Conservation (phyloP, 2,888 invertebrate species). For the Tetragonula carbonaria region DNA sequence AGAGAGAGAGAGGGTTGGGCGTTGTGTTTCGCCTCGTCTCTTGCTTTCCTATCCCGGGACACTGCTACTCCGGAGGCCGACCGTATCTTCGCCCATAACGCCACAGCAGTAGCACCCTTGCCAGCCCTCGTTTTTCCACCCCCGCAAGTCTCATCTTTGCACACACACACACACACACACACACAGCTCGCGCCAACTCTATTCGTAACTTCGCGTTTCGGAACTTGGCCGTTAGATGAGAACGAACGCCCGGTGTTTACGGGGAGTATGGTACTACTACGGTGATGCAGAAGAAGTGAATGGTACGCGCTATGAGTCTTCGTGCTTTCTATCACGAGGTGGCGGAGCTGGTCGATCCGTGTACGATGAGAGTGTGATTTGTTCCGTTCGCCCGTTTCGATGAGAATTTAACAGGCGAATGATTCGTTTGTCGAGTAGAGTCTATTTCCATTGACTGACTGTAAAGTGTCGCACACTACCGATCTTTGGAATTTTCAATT, state of each 20-base stretch:
- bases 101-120: slow-evolving; percentile 40
- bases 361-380: too few relatives aligned
- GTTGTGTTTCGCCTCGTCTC: neutral
- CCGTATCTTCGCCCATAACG: slow-evolving; percentile 68
- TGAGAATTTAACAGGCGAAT: too few relatives aligned
- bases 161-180: neutral
- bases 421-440: too few relatives aligned
- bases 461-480: too few relatives aligned
- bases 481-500: too few relatives aligned
- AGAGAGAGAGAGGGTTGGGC: too few relatives aligned
- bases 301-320: too few relatives aligned
- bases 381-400: too few relatives aligned
- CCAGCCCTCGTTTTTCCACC: slow-evolving; percentile 33
- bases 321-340: too few relatives aligned
- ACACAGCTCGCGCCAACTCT: slow-evolving; percentile 62
- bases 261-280: neutral
- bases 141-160: slow-evolving; percentile 52
- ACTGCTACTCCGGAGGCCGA: slow-evolving; percentile 32
- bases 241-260: slow-evolving; percentile 73
- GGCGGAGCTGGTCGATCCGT: too few relatives aligned
- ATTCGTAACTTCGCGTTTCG: slow-evolving; percentile 78
- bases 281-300: too few relatives aligned
- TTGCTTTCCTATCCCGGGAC: slow-evolving; percentile 30
- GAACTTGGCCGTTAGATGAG: slow-evolving; percentile 74
- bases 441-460: too few relatives aligned